A percentile compares a stretch with the other conserved stretches of the same genome.
Evolutionary conservation across 30 jellyfish, hydroid and myxozoan genomes (phyloP).

Genomic region (Sanderia malayensis): DNA sequence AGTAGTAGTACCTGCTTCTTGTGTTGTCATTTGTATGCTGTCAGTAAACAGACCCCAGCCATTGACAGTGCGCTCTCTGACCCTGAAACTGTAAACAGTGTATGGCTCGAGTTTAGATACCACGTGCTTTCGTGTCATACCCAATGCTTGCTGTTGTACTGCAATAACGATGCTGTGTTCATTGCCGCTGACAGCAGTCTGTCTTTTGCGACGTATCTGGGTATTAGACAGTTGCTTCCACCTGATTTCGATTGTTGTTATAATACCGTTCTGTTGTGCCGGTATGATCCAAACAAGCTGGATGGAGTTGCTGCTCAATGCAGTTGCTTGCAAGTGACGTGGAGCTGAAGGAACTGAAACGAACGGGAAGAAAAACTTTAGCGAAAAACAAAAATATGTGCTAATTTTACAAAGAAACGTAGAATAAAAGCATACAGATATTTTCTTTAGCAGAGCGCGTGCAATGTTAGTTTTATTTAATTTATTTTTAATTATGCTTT

Average conservation of each 20-base stretch:
- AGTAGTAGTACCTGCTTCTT: conserved; percentile 82
- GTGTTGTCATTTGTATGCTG: conserved; percentile 24
- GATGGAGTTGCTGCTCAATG: conserved; percentile 12
- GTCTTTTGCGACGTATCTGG: conserved; percentile 13
- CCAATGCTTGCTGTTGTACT: conserved; percentile 17
- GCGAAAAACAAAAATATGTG: no score
- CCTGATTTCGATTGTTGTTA: conserved; percentile 28
- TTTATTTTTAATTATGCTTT: no score
- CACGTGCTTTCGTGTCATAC: conserved; percentile 23
- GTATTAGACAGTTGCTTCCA: conserved; percentile 25
- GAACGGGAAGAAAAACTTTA: no score
- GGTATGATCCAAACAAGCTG: conserved; percentile 47
- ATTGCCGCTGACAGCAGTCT: background rate
- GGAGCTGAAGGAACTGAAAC: conserved; percentile 67
- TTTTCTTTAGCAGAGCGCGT: no score
- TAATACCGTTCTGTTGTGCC: conserved; percentile 29
- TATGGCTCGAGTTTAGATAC: conserved; percentile 53
- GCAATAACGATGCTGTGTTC: conserved; percentile 1
- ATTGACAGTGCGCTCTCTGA: conserved; percentile 62
- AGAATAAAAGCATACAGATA: no score
- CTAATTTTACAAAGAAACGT: no score
- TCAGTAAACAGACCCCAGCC: conserved; percentile 87
- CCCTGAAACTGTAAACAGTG: conserved; percentile 47
- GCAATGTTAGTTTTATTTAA: no score
- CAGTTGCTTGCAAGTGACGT: conserved; percentile 21